phyloP scores from a whole-genome alignment of 2,888 invertebrate genomes.

The Didymodactylos carnosus region DNA sequence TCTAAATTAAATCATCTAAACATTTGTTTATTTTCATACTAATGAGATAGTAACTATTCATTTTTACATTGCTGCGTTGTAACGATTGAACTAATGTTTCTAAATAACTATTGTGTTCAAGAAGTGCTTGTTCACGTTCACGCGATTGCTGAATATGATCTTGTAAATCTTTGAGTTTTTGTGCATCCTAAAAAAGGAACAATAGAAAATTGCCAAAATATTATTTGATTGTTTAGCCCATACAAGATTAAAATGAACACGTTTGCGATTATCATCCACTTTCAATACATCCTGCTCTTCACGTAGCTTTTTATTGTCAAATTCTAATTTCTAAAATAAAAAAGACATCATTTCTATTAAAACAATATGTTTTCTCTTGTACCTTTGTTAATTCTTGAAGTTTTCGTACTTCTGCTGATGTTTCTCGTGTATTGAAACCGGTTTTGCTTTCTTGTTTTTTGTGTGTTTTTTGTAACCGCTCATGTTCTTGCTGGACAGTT shows the following conservation, averaged over 20 bases:
- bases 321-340: not conserved
- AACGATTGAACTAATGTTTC: not conserved
- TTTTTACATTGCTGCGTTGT: not conserved
- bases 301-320: not conserved
- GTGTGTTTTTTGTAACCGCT: not conserved
- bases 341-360: not conserved
- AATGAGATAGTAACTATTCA: no score
- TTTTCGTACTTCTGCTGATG: not conserved
- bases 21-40: no score
- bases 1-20: no score
- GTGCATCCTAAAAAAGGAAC: no score
- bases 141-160: no score
- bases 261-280: not conserved
- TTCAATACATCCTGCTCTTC: not conserved
- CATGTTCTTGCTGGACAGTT: not conserved
- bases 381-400: not conserved
- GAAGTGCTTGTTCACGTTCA: not conserved
- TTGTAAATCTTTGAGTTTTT: no score
- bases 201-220: no score
- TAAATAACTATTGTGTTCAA: not conserved
- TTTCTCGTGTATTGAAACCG: no score
- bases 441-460: not conserved
- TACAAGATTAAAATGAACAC: no score
- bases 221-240: no score
- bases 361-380: not conserved